Percentiles rank a stretch among this genome's conserved stretches.
phyloP scores from a whole-genome alignment of 2,797 vertebrate species.

The Cossypha heuglini region DNA sequence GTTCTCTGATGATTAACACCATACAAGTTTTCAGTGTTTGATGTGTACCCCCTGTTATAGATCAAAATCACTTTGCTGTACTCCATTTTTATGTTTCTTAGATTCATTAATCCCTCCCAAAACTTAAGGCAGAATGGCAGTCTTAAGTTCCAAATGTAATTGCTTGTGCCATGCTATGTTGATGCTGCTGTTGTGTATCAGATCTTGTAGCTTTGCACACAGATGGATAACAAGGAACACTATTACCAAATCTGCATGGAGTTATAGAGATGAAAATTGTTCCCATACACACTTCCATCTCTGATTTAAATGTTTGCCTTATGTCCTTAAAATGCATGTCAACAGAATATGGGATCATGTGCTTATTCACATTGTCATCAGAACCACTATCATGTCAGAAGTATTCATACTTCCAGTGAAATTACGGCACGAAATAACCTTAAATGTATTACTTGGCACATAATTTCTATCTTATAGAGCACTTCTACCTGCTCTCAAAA shows the following conservation, averaged over 20 bases:
- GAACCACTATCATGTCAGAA: slow-evolving; percentile 3
- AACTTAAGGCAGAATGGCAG: neutral
- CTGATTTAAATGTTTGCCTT: slow-evolving; percentile 47
- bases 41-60: neutral
- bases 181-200: neutral
- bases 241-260: neutral
- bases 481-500: neutral
- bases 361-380: neutral
- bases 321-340: neutral
- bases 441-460: neutral
- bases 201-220: neutral
- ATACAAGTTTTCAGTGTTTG: neutral
- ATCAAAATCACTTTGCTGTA: neutral
- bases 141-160: neutral
- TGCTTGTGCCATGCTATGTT: neutral
- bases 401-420: neutral
- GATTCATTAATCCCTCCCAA: neutral
- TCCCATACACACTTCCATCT: slow-evolving; percentile 11
- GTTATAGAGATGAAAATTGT: slow-evolving; percentile 25
- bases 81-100: neutral
- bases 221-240: slow-evolving; percentile 3
- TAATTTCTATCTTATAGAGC: neutral
- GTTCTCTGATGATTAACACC: neutral
- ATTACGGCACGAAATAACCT: neutral
- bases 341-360: neutral